Conservation (phyloP, 2,888 invertebrate genomes). For the Diarsia dahlii region DNA sequence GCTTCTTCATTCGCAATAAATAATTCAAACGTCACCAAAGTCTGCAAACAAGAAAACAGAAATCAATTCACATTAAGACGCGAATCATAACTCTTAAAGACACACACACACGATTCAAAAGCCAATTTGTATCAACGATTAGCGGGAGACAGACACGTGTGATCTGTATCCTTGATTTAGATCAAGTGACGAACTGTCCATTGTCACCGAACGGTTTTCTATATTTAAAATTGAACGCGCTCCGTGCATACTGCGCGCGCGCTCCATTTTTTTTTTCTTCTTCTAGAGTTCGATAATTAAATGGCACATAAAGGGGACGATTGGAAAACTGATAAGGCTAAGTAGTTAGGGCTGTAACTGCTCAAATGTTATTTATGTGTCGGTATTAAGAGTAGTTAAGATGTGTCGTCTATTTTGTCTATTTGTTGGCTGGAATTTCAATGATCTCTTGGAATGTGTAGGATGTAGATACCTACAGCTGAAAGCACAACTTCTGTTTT, state of each 20-base stretch:
- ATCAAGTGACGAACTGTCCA: constrained; percentile 82
- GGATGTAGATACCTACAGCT: background rate
- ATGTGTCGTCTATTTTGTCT: constrained; percentile 22
- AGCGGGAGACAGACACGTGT: constrained; percentile 64
- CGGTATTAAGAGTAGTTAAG: constrained; percentile 51
- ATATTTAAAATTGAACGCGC: constrained; percentile 85
- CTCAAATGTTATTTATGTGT: constrained; percentile 65
- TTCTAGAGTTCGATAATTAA: constrained; percentile 78
- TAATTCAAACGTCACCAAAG: constrained; percentile 8
- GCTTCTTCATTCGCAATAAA: background rate
- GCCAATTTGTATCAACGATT: constrained; percentile 56
- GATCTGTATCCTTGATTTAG: constrained; percentile 80
- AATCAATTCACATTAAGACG: constrained; percentile 23
- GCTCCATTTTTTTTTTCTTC: constrained; percentile 68
- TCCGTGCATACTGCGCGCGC: constrained; percentile 79
- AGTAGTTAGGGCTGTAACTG: constrained; percentile 70
- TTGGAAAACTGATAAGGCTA: constrained; percentile 75
- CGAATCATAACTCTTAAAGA: constrained; percentile 21
- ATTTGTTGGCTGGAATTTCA: constrained; percentile 16
- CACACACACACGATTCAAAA: constrained; percentile 45
- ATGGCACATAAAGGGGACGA: constrained; percentile 78
- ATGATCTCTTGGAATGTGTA: background rate
- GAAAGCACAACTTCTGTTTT: background rate
- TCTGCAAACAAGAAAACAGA: constrained; percentile 4
- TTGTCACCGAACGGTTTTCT: constrained; percentile 81